Evolutionary conservation across 2,797 vertebrate genomes (phyloP), one percentile per base, ranked within the genome.

Genomic region (Manis pentadactyla): DNA sequence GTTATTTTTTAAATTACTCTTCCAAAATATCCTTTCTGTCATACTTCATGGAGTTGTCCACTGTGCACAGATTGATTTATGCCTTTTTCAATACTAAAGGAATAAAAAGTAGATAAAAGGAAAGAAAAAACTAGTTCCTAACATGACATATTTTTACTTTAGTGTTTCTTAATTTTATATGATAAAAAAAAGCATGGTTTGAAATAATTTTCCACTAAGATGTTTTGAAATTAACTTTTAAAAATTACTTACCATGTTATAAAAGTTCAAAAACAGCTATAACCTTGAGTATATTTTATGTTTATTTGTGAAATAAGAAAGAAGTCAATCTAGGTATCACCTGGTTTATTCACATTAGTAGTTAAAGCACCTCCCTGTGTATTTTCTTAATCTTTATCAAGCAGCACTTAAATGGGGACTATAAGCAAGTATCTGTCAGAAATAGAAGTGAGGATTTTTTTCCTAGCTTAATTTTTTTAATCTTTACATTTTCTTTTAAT

Each of bases 161-260:
- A 89, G 39, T 10, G 4, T 74, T 92, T 86, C 64, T 87, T 82
- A 92, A 68, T 68, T 92, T 11, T 90, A 27, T 27, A 31, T 64
- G 21, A 71, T 91, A 86, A 92, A 96, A 46, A 55, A 57, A 87
- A 92, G 11, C 66, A 42, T 5, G 31, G 53, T n/a, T 86, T 79
- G 14, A 29, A 66, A 55, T 49, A 77, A 87, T 46, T 68, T 87
- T 93, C 64, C n/a, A 75, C 42, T 19, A 81, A 90, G 34, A 64
- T 78, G 21, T 53, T 87, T 69, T 90, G 63, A 87, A 90, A 29
- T 77, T 83, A 79, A 92, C 81, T 83, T 78, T 75, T 81, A 55
- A 92, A 74, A 87, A 93, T 68, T 46, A 59, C 37, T 95, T 19
- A 51, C 61, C 31, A n/a, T 79, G 25, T 78, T 71, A 82, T 53